Conservation (phyloP, 92 coral and sea anemone genomes). For the Parazoanthus atlanticus region DNA sequence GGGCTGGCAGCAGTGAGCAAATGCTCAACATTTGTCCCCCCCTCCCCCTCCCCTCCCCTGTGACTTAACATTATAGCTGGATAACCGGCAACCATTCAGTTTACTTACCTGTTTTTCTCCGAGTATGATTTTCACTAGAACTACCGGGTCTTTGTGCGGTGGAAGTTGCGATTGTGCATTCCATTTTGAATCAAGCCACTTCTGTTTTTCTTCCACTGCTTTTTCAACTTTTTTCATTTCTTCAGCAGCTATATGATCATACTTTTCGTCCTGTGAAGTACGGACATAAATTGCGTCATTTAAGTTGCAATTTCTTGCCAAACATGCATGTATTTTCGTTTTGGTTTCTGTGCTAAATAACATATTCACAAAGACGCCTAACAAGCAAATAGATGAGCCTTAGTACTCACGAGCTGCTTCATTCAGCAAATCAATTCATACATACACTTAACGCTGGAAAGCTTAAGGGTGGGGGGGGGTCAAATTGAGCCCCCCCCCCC, state of each 20-base stretch:
- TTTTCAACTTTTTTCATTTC: constrained; percentile 83
- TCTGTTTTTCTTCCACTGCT: constrained; percentile 78
- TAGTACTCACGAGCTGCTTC: too few species aligned
- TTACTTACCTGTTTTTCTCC: constrained; percentile 84
- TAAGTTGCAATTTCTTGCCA: background rate
- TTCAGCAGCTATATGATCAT: constrained; percentile 86
- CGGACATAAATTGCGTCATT: background rate
- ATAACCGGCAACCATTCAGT: background rate
- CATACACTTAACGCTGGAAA: too few species aligned
- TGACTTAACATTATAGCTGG: too few species aligned
- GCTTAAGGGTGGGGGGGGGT: too few species aligned
- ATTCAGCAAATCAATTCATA: too few species aligned
- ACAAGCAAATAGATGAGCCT: too few species aligned
- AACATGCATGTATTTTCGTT: background rate
- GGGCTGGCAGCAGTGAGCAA: too few species aligned
- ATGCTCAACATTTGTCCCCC: too few species aligned
- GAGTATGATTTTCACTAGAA: constrained; percentile 66
- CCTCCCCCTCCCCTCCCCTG: too few species aligned
- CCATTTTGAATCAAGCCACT: constrained; percentile 81
- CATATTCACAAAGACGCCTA: too few species aligned
- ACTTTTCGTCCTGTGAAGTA: constrained; percentile 86
- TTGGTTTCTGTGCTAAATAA: too few species aligned
- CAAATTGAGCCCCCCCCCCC: too few species aligned
- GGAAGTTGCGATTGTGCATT: constrained; percentile 76
- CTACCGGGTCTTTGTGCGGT: constrained; percentile 81